Evolutionary conservation across 2,888 invertebrate genomes (phyloP).

Genomic region (Eulithis prunata): DNA sequence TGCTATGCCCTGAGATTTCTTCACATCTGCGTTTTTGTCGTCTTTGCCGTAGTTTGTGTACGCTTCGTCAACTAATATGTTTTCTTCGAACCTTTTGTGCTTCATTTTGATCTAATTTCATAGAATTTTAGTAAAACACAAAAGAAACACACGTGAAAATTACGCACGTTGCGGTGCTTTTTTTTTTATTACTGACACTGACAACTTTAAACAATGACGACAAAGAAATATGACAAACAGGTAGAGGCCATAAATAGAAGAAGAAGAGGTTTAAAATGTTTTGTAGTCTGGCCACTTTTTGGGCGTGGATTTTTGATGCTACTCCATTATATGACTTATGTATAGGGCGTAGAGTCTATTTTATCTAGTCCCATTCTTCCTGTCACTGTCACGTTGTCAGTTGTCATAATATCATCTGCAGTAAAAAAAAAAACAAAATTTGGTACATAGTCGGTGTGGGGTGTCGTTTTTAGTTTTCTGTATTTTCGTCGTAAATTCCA

Average conservation of each 20-base stretch:
- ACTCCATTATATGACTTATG: background rate
- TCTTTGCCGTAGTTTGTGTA: conserved; percentile 74
- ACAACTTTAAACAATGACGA: background rate
- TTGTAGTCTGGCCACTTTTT: too few species aligned
- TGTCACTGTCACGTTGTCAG: background rate
- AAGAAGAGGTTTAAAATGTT: too few species aligned
- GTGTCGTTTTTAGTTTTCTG: conserved; percentile 44
- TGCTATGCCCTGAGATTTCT: conserved; percentile 75
- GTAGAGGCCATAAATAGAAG: too few species aligned
- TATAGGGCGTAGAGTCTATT: background rate
- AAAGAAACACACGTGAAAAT: conserved; percentile 57
- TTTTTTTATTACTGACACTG: conserved; percentile 25
- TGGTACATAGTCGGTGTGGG: conserved; percentile 30
- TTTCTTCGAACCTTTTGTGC: conserved; percentile 81
- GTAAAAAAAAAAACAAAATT: conserved; percentile 33
- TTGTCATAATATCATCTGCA: background rate
- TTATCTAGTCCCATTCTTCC: conserved; percentile 11
- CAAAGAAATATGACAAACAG: too few species aligned
- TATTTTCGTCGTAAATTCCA: conserved; percentile 42
- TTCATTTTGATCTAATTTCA: conserved; percentile 64
- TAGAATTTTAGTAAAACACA: conserved; percentile 19
- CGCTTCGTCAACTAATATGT: conserved; percentile 77
- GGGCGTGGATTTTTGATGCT: background rate
- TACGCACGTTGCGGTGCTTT: conserved; percentile 13
- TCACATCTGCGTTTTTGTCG: conserved; percentile 76